A percentile compares a stretch with the other conserved stretches of the same genome.
These are phyloP conservation scores for Azorinus chamasolen DNA, from an alignment of 2,888 invertebrate species.

Conservation along the genomic window DNA sequence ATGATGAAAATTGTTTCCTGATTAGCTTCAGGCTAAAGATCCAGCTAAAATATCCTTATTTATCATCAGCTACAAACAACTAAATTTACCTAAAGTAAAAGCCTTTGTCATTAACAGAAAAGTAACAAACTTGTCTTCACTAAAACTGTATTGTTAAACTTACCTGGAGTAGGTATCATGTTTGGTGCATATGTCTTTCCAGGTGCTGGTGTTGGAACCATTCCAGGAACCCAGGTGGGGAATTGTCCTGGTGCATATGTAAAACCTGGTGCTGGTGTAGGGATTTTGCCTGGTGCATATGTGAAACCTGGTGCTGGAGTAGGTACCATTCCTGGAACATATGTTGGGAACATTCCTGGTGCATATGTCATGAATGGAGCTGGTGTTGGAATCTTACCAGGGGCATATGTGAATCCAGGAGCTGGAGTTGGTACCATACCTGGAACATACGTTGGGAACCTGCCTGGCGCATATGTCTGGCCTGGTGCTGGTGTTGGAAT, in stretches of 20 bases:
- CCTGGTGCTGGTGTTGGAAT: constrained; percentile 64
- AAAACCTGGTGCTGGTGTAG: constrained; percentile 35
- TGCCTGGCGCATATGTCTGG: constrained; percentile 62
- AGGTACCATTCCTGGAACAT: constrained; percentile 50
- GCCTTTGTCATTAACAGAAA: too few species aligned
- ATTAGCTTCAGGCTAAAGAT: too few species aligned
- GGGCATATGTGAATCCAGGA: constrained; percentile 59
- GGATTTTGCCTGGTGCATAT: constrained; percentile 50
- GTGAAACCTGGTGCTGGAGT: constrained; percentile 59
- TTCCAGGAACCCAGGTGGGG: too few species aligned
- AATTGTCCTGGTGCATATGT: too few species aligned
- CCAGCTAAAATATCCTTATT: too few species aligned
- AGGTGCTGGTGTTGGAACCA: constrained; percentile 3
- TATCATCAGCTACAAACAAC: too few species aligned
- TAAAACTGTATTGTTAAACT: too few species aligned
- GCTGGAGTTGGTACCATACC: constrained; percentile 63
- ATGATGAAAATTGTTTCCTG: too few species aligned
- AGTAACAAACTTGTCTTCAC: too few species aligned
- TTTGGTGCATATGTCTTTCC: constrained; percentile 55
- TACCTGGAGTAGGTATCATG: constrained; percentile 60
- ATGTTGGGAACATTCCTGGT: constrained; percentile 53
- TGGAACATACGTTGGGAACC: constrained; percentile 63
- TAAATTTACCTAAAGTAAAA: too few species aligned
- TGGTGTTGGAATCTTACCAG: constrained; percentile 57
- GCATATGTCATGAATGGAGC: constrained; percentile 53